phyloP scores from a whole-genome alignment of 2,888 invertebrate species.

The Sacculina carcini region DNA sequence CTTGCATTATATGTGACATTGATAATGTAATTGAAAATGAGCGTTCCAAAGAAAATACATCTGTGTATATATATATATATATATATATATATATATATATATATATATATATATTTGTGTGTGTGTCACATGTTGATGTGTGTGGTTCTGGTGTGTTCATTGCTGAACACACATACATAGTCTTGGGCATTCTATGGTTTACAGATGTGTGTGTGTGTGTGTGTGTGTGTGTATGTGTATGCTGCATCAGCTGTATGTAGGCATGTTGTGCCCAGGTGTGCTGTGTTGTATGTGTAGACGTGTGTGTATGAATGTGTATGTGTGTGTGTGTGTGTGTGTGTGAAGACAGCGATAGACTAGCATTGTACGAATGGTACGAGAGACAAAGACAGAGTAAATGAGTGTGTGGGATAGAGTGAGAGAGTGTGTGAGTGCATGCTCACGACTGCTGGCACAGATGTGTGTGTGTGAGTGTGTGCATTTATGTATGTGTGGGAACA shows the following conservation, averaged over 20 bases:
- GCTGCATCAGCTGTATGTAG: background rate
- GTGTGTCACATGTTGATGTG: background rate
- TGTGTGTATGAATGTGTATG: background rate
- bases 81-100: background rate
- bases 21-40: background rate
- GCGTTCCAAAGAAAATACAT: background rate
- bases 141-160: background rate
- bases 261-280: background rate
- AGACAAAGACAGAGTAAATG: too few relatives aligned
- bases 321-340: too few relatives aligned
- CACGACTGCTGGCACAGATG: too few relatives aligned
- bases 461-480: background rate
- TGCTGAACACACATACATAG: background rate
- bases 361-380: too few relatives aligned
- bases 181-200: background rate
- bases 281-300: background rate
- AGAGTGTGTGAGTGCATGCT: too few relatives aligned
- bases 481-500: background rate
- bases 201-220: background rate
- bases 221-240: background rate
- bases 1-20: background rate
- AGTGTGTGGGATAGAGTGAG: too few relatives aligned
- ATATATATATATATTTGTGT: background rate
- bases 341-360: too few relatives aligned
- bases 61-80: background rate